Percentiles rank a stretch among this genome's conserved stretches.
phyloP scores from a whole-genome alignment of 2,888 invertebrate species.

The Gari tellinella region DNA sequence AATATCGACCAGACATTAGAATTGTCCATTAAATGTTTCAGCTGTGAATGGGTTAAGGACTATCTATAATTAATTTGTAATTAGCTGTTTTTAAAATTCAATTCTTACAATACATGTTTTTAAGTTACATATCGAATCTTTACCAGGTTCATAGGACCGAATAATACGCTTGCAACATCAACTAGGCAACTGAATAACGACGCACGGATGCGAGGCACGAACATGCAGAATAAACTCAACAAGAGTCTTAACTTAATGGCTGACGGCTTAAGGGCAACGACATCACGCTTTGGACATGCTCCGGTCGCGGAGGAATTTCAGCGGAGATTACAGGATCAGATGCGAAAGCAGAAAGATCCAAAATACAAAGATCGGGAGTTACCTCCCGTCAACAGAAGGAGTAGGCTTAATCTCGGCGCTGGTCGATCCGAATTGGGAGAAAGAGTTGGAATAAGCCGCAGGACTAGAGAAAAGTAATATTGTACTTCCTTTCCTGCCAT shows the following conservation, averaged over 20 bases:
- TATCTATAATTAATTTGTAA: too few relatives aligned
- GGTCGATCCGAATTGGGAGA: constrained; percentile 27
- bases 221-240: not conserved
- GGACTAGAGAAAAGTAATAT: constrained; percentile 1
- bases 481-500: not conserved
- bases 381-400: constrained; percentile 25
- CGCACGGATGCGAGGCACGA: not conserved
- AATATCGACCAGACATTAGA: too few relatives aligned
- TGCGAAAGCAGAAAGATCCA: constrained; percentile 30
- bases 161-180: constrained; percentile 15
- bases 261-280: not conserved
- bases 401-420: constrained; percentile 25
- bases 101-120: too few relatives aligned
- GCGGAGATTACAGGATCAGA: constrained; percentile 18
- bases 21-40: too few relatives aligned
- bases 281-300: constrained; percentile 4
- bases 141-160: not conserved
- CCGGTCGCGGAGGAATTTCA: constrained; percentile 20
- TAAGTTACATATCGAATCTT: too few relatives aligned
- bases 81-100: too few relatives aligned
- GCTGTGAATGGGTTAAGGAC: too few relatives aligned
- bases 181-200: constrained; percentile 8
- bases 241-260: constrained; percentile 1
- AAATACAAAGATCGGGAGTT: constrained; percentile 39
- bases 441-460: constrained; percentile 10